These are phyloP conservation scores for Rhaphigaster nebulosa DNA, from an alignment of 2,888 invertebrate genomes.

Conservation along the genomic window DNA sequence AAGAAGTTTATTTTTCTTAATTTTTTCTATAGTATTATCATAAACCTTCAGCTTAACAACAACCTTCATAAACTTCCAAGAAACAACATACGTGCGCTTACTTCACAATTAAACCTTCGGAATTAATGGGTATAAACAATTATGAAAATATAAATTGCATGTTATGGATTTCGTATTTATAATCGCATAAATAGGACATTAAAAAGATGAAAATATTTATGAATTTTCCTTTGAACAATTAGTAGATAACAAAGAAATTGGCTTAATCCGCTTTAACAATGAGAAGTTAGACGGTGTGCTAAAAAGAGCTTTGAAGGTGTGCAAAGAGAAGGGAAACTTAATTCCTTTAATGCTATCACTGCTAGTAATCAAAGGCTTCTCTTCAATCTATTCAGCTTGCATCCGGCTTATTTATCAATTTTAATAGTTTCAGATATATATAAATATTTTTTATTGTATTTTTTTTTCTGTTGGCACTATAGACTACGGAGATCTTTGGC, in stretches of 20 bases:
- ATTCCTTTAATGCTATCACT: not conserved
- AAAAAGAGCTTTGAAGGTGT: constrained; percentile 23
- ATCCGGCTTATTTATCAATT: not conserved
- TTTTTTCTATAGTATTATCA: too few species aligned
- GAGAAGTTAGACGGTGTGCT: not conserved
- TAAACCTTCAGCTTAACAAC: too few species aligned
- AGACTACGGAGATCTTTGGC: too few species aligned
- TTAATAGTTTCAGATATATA: not conserved
- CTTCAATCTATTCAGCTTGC: not conserved
- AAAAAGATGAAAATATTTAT: not conserved
- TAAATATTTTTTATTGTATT: not conserved
- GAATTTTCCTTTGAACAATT: not conserved
- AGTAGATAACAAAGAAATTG: not conserved
- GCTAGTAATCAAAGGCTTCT: not conserved
- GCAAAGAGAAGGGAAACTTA: not conserved
- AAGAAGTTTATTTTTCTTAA: too few species aligned
- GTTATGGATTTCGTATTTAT: too few species aligned
- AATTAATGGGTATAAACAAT: too few species aligned
- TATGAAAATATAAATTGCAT: too few species aligned
- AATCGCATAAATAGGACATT: not conserved
- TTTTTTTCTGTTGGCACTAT: too few species aligned
- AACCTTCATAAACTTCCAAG: too few species aligned
- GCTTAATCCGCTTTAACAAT: not conserved
- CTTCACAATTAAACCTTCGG: too few species aligned
- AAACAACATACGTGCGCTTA: too few species aligned